phyloP scores from a whole-genome alignment of 2,888 invertebrate genomes.

The Shargacucullia verbasci region DNA sequence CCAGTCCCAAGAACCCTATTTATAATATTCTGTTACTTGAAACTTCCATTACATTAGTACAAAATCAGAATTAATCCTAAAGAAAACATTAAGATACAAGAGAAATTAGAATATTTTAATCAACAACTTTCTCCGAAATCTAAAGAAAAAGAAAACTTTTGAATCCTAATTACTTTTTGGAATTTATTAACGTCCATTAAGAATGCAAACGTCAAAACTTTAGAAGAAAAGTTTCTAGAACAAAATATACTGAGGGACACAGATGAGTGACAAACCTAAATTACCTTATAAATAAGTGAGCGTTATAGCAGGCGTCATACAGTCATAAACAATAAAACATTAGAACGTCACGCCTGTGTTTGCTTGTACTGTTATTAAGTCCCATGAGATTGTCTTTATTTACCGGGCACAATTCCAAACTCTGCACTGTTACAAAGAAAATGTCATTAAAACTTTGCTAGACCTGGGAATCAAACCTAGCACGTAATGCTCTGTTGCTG shows the following conservation, averaged over 20 bases:
- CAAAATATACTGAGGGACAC: conserved; percentile 26
- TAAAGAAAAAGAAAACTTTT: conserved; percentile 40
- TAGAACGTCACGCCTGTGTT: too few species aligned
- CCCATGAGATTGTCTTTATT: too few species aligned
- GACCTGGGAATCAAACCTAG: too few species aligned
- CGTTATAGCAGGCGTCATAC: too few species aligned
- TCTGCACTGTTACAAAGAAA: too few species aligned
- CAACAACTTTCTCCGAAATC: conserved; percentile 12
- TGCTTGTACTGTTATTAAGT: too few species aligned
- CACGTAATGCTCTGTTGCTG: too few species aligned
- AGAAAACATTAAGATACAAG: conserved; percentile 1
- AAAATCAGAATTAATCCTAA: not conserved
- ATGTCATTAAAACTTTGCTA: too few species aligned
- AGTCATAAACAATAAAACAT: too few species aligned
- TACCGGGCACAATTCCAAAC: too few species aligned
- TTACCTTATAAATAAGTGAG: too few species aligned
- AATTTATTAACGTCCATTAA: conserved; percentile 50
- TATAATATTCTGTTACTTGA: not conserved
- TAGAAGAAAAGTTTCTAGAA: conserved; percentile 21
- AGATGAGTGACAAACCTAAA: conserved; percentile 26
- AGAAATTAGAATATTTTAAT: conserved; percentile 25
- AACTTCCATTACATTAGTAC: not conserved
- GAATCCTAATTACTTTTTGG: conserved; percentile 48
- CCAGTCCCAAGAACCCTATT: not conserved
- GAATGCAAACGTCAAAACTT: conserved; percentile 53